phyloP scores from a whole-genome alignment of 2,797 vertebrate species.

The Taeniopygia guttata region DNA sequence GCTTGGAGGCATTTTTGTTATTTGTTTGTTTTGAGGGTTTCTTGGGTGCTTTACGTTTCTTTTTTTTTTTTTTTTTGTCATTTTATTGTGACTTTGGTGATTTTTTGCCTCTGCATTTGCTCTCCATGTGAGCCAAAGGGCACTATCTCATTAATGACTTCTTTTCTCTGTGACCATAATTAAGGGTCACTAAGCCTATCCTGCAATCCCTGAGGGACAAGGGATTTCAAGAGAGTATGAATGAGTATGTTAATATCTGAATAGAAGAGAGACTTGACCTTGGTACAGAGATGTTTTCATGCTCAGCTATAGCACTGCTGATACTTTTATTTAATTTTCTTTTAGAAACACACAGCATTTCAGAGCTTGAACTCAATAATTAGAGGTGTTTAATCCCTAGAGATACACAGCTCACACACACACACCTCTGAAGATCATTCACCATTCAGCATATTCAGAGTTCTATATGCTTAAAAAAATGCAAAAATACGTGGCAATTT shows the following conservation, averaged over 20 bases:
- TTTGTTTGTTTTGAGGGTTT: background rate
- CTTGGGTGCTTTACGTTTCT: accelerated
- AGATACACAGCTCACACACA: background rate
- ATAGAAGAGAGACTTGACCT: conserved; percentile 1
- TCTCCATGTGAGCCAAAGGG: background rate
- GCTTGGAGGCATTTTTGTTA: background rate
- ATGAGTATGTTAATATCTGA: conserved; percentile 12
- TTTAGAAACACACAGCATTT: background rate
- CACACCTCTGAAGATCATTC: background rate
- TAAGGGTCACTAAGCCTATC: conserved; percentile 3
- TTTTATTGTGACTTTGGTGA: background rate
- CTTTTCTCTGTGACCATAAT: background rate
- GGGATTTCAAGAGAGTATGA: background rate
- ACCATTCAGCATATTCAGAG: background rate
- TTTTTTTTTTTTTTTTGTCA: background rate
- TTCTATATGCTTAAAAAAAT: background rate
- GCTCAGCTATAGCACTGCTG: background rate
- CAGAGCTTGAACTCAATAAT: background rate
- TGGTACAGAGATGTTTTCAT: background rate
- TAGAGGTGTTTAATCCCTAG: background rate
- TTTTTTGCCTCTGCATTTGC: background rate
- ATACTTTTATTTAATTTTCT: background rate
- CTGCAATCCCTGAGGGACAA: background rate
- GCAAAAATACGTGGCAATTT: background rate
- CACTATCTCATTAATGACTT: conserved; percentile 5